Percentiles rank a stretch among this genome's conserved stretches.
These are phyloP conservation scores for Mycogona germanica DNA, from an alignment of 2,888 invertebrate genomes.

Conservation along the genomic window DNA sequence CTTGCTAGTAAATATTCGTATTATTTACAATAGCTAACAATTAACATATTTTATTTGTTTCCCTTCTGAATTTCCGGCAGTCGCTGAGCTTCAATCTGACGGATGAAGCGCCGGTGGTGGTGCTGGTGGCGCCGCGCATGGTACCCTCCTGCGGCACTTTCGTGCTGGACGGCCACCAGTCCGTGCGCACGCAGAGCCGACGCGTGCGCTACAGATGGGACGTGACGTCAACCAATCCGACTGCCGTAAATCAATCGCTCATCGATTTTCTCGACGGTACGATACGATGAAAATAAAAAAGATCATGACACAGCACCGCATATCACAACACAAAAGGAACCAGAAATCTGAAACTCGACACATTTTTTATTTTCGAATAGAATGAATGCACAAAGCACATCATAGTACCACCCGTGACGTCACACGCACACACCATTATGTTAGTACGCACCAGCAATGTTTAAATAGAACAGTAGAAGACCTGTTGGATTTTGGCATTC, in stretches of 20 bases:
- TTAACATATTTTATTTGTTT: neutral
- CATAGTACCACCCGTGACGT: too few species aligned
- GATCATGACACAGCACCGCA: too few species aligned
- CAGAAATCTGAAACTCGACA: too few species aligned
- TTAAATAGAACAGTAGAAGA: too few species aligned
- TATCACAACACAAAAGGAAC: too few species aligned
- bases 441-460: too few species aligned
- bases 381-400: too few species aligned
- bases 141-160: slow-evolving; percentile 7
- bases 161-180: slow-evolving; percentile 8
- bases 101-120: slow-evolving; percentile 3
- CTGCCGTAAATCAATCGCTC: neutral
- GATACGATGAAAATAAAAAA: too few species aligned
- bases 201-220: neutral
- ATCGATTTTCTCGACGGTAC: neutral
- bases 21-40: neutral
- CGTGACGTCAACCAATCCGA: neutral
- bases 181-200: neutral
- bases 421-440: too few species aligned
- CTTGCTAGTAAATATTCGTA: too few species aligned
- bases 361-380: too few species aligned
- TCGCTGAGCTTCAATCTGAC: neutral
- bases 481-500: too few species aligned
- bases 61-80: neutral
- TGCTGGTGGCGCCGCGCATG: neutral